Evolutionary conservation across 2,113 vertebrate genomes (phyloP), one percentile per base, ranked within the genome.

Genomic region (Theristicus caerulescens): DNA sequence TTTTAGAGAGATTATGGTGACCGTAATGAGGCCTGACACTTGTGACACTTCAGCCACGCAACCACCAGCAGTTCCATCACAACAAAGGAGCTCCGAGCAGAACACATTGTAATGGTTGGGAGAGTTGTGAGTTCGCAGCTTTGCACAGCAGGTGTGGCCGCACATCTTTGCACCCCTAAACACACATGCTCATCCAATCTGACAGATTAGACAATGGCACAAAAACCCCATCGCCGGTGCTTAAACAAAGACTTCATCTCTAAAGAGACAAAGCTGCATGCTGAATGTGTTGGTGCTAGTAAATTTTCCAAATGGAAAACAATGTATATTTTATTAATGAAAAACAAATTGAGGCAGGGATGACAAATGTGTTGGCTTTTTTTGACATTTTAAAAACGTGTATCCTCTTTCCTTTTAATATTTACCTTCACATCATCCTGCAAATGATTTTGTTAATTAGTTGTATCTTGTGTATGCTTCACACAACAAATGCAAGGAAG

Each of bases 131-230:
- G 98, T 98, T 98, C 97, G 89, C 98, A 98, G 98, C 98, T 98
- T 97, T 93, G 97, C 99, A 97, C 99, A 99, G 99, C 99, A 99
- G 99, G 99, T 99, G 99, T 98, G 98, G 98, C 98, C 52, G 82
- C 98, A 98, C 98, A 98, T 99, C 98, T 99, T 97, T 98, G 98
- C 98, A 98, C 98, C 98, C 98, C 98, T 98, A 99, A 99, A 99
- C 97, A 98, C 98, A 98, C 98, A 98, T 93, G 97, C 98, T 99
- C 98, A 99, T 99, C 98, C 98, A 98, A 97, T 98, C 98, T 99
- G 99, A 99, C 99, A 99, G 97, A 92, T 96, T 84, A 97, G 98
- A 99, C 99, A 99, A 99, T 98, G 96, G 98, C 97, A 98, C 98
- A 98, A 98, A 99, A 98, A 97, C 29, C 72, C 70, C 97, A 97